These are phyloP conservation scores for Reinhardtius hippoglossoides DNA, from an alignment of 2,113 vertebrate genomes.

Conservation along the genomic window DNA sequence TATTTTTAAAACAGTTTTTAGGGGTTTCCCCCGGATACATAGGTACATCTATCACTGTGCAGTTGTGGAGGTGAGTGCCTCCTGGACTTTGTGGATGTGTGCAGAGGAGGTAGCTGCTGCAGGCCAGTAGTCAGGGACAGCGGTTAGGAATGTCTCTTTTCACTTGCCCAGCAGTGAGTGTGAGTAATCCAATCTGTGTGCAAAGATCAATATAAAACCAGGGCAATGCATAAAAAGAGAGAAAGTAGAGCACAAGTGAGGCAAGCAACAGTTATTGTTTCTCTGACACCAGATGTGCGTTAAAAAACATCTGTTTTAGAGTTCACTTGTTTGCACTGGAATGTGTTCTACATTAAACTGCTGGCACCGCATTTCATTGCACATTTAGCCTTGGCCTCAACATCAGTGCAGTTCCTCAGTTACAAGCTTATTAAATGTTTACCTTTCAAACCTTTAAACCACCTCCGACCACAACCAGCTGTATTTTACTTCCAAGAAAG, in stretches of 20 bases:
- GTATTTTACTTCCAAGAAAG: conserved; percentile 1
- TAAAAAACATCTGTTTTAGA: conserved; percentile 39
- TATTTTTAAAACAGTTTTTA: not conserved
- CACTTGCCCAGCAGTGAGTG: conserved; percentile 22
- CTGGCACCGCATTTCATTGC: conserved; percentile 25
- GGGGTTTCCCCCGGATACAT: not conserved
- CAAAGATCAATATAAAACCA: conserved; percentile 10
- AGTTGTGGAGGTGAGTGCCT: not conserved
- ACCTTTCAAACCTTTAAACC: conserved; percentile 41
- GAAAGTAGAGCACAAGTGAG: not conserved
- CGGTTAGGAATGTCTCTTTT: conserved; percentile 12
- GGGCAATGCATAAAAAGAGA: conserved; percentile 13
- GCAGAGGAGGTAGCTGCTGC: not conserved
- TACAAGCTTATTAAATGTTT: conserved; percentile 42
- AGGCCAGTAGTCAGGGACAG: not conserved
- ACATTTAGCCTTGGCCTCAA: conserved; percentile 26
- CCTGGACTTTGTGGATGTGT: not conserved
- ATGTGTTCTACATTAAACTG: conserved; percentile 22
- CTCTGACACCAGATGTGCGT: not conserved
- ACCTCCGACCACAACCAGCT: conserved; percentile 28
- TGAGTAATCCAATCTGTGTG: conserved; percentile 29
- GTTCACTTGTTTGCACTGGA: conserved; percentile 23
- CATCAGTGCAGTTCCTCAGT: conserved; percentile 24
- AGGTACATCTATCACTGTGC: not conserved
- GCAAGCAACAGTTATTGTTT: conserved; percentile 10